Evolutionary conservation across 2,888 invertebrate species (phyloP), one percentile per base, ranked within the genome.

Genomic region (Drosophila sordidapex): DNA sequence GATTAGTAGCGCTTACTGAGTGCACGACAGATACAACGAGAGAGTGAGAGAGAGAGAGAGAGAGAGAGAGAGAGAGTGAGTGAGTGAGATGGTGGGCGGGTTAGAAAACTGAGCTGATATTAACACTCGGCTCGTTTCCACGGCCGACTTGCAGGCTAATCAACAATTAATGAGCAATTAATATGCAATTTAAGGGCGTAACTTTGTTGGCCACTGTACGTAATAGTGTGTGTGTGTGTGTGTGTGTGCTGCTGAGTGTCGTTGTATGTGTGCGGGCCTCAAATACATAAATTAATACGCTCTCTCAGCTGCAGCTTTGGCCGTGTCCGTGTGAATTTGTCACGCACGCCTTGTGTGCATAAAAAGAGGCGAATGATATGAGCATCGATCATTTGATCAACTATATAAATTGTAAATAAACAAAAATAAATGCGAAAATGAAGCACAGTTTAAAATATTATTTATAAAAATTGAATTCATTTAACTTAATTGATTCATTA

Each of bases 111-210:
- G 46, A 48, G 65, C 63, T 52, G 82, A 70, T 79, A 72, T 77
- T 81, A 69, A 46, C 53, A 48, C 53, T 67, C 58, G 51, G 52
- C 64, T 60, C 48, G 56, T 29, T 57, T 59, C 59, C 61, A 31
- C 59, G 35, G 76, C 33, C 74, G 66, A 75, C 83, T 85, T 70
- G 75, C 74, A 67, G 70, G 76, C 83, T 86, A 86, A 87, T 87
- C 87, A 87, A 81, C 86, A 83, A 86, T 87, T 87, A 87, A 87
- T 87, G 83, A 83, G 84, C 87, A 87, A 87, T 87, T 87, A 87
- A 87, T 87, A 87, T 87, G 87, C 87, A 87, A 86, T 86, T 83
- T 87, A 71, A 62, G 61, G 68, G 59, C 60, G 63, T 58, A 53
- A 70, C 67, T 74, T 53, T 59, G 60, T 33, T 72, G 53, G 48